Evolutionary conservation across 1,140 invertebrate species (phyloP), one percentile per base, ranked within the genome.

Genomic region (Ceratina australensis): DNA sequence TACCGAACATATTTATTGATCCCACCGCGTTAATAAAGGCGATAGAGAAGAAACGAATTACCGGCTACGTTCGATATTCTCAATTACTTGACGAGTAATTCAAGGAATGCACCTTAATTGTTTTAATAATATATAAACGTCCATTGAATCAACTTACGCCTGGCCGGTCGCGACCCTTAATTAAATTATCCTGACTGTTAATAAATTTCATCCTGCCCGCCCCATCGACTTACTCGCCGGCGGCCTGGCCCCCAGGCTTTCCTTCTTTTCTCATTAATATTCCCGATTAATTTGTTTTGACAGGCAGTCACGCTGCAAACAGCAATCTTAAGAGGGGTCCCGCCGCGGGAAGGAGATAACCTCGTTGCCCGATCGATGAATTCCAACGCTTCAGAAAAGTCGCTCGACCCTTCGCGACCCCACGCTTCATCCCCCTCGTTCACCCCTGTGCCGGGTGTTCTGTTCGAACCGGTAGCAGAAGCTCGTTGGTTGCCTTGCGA

Each of bases 401-500:
- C 68, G 22, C 16, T 56, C 59, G 54, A 72, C 59, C 67, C 59
- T 28, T 72, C 16, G 10, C 50, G 33, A 28, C 16, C 52, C 28
- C 7, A 22, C n/a, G n/a, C 16, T 24, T 10, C 28, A 61, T 50
- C 60, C 63, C 49, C 54, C 63, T 16, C 60, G 57, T 49, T 5
- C 52, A 8, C 13, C 8, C 15, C 7, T 26, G 47, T 0, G 15
- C 24, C 22, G 3, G 3, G 57, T 26, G 24, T 61, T 52, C 54
- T 52, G 42, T 68, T 72, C 68, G 28, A 20, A 47, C 60, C 18
- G 20, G 59, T 49, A 66, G 63, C 64, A 76, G 81, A 78, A 73
- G 33, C 74, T 72, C 81, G 74, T 73, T 73, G 64, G 75, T 76
- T 72, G 82, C 64, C 60, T n/a, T 74, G 67, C 72, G 79, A 84